These are phyloP conservation scores for Drosophila dunni DNA, from an alignment of 1,140 invertebrate species.

Conservation along the genomic window DNA sequence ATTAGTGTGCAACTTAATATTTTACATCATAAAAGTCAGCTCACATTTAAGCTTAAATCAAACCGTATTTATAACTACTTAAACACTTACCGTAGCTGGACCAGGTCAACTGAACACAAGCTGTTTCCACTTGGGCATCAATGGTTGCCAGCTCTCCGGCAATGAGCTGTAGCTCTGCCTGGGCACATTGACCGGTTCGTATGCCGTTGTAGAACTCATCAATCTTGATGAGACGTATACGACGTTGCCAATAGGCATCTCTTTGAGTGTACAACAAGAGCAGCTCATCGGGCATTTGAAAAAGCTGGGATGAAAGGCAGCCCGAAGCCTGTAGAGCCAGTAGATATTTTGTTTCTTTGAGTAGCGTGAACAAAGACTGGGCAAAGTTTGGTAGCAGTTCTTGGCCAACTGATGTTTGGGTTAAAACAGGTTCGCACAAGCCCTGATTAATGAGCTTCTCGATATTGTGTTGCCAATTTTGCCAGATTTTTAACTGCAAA, in stretches of 20 bases:
- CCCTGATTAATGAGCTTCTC: slow-evolving; percentile 64
- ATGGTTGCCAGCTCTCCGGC: slow-evolving; percentile 59
- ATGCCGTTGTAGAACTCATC: slow-evolving; percentile 88
- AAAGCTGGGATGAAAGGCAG: slow-evolving; percentile 54
- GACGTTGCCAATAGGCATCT: slow-evolving; percentile 85
- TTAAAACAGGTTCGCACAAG: slow-evolving; percentile 58
- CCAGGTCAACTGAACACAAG: slow-evolving; percentile 68
- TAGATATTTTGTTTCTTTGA: slow-evolving; percentile 77
- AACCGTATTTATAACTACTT: slow-evolving; percentile 52
- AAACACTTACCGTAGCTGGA: slow-evolving; percentile 58
- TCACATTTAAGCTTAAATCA: too few species aligned
- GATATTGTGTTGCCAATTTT: slow-evolving; percentile 69
- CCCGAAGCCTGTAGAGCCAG: slow-evolving; percentile 60
- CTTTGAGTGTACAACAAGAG: slow-evolving; percentile 84
- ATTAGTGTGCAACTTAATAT: too few species aligned
- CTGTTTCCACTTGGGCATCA: slow-evolving; percentile 58
- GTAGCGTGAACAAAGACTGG: slow-evolving; percentile 63
- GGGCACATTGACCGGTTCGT: slow-evolving; percentile 66
- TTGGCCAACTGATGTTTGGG: slow-evolving; percentile 25
- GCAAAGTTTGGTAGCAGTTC: slow-evolving; percentile 68
- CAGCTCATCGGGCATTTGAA: slow-evolving; percentile 85
- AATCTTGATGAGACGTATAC: slow-evolving; percentile 84
- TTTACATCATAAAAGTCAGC: too few species aligned
- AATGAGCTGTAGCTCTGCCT: slow-evolving; percentile 71
- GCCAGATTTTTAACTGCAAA: slow-evolving; percentile 79